Base-by-base conservation (phyloP, 2,113 vertebrate genomes). In the Tachycineta bicolor region DNA sequence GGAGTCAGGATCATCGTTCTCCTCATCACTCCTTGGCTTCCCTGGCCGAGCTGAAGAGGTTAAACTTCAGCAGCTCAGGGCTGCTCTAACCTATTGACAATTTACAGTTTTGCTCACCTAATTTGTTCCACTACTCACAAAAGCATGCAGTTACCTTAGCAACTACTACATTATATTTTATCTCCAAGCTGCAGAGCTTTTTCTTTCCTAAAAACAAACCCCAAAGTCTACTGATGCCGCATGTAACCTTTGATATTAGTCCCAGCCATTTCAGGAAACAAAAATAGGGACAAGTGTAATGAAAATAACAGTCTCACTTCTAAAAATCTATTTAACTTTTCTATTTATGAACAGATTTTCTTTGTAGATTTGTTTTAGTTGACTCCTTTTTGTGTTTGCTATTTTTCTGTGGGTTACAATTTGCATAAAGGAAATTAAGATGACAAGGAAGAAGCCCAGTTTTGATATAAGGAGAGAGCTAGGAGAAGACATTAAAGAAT, bases 161-260 rank as follows among this genome's bases (percentile, higher is more conserved):
- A 98, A 98, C 97, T 93, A 88, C 92, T 95, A 97, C 93, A 97
- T 96, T 97, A 96, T 94, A 94, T 91, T 98, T 98, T 98, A 98
- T 97, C 97, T 97, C 90, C 60, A 90, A 95, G 92, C 91, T 96
- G 95, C 97, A 98, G 96, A 97, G 93, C 82, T 95, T 97, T 96
- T 87, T 90, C 93, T 94, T 87, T 55, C 89, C 90, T 89, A 78
- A 87, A 90, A 97, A 96, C 95, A 96, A 96, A 84, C 94, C 52
- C 80, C 62, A 52, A 94, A 94, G 46, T 28, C 34, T 75, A 88
- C 84, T 93, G 93, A 95, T 95, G 94, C 85, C 21, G 55, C 82
- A 50, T 69, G 79, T 78, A 95, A 74, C 50, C 84, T 93, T 70
- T 87, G 76, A 91, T 96, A 94, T 56, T 63, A 75, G 50, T 94